Conservation (phyloP, 2,888 invertebrate species). For the Hirtodrosophila confusa region DNA sequence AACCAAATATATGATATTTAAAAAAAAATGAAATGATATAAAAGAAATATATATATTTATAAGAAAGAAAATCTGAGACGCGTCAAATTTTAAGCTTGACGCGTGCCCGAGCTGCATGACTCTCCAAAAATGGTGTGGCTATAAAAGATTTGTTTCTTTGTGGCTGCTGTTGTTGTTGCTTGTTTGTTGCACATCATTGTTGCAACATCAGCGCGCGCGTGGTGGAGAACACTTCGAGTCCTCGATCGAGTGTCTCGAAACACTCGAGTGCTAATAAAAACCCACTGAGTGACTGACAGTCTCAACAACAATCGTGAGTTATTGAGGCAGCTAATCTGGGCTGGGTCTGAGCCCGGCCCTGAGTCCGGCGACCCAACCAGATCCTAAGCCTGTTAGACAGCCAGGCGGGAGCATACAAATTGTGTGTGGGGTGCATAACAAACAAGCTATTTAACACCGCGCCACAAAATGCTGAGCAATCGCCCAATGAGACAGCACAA, state of each 20-base stretch:
- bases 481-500: conserved; percentile 64
- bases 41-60: background rate
- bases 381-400: conserved; percentile 71
- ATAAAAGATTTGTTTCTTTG: conserved; percentile 56
- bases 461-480: conserved; percentile 68
- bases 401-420: conserved; percentile 53
- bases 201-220: conserved; percentile 70
- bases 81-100: conserved; percentile 57
- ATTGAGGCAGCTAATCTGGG: conserved; percentile 71
- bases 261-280: conserved; percentile 76
- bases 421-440: conserved; percentile 69
- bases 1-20: conserved; percentile 21
- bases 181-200: conserved; percentile 76
- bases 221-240: conserved; percentile 57
- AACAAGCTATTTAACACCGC: conserved; percentile 80
- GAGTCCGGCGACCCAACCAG: conserved; percentile 18
- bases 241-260: conserved; percentile 46
- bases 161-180: conserved; percentile 24
- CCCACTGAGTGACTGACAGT: conserved; percentile 74
- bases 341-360: conserved; percentile 8
- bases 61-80: conserved; percentile 47
- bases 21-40: background rate
- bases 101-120: conserved; percentile 69
- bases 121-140: conserved; percentile 26
- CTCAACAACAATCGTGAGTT: conserved; percentile 78